Evolutionary conservation across 2,113 vertebrate species (phyloP).

Genomic region (Uropsilus gracilis): DNA sequence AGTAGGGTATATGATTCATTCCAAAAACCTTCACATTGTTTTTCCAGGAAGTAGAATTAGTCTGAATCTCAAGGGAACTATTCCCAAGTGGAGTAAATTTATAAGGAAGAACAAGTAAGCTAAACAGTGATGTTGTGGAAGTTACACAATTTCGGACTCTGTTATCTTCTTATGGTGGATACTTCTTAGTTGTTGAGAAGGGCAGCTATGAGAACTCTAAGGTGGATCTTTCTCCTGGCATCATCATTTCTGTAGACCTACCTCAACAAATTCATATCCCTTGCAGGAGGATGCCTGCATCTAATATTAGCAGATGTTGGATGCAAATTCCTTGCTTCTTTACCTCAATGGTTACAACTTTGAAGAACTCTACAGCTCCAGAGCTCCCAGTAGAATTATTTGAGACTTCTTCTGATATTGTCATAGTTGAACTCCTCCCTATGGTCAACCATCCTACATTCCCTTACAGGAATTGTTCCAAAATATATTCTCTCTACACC

Average conservation of each 20-base stretch:
- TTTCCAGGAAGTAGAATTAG: background rate
- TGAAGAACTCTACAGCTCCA: background rate
- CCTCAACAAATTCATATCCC: background rate
- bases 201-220: no score
- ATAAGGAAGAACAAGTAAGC: no score
- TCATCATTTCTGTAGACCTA: background rate
- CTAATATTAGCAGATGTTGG: background rate
- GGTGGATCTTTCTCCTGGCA: no score
- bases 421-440: background rate
- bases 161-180: no score
- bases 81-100: background rate
- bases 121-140: background rate
- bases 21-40: background rate
- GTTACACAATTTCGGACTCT: no score
- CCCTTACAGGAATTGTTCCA: no score
- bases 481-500: no score
- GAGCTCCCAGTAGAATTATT: background rate
- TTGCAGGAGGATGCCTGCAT: background rate
- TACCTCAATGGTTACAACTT: background rate
- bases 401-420: background rate
- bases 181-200: no score
- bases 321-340: no score
- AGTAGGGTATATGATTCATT: background rate
- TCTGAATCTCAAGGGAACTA: background rate
- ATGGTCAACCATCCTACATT: background rate